Conservation (phyloP, 1,140 invertebrate species). For the Drosophila eugracilis region DNA sequence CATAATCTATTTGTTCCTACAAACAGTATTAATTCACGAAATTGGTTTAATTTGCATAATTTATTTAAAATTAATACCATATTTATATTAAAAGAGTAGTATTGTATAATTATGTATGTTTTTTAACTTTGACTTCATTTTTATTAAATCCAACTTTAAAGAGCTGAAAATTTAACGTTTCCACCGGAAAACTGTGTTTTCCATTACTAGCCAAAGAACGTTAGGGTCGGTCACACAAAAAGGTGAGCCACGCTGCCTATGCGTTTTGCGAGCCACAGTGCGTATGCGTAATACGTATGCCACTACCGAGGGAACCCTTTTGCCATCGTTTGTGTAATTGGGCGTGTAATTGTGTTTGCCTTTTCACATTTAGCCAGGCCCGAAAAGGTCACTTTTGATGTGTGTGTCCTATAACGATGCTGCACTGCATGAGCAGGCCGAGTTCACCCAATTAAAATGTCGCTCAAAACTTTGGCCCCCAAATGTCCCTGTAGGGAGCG, state of each 20-base stretch:
- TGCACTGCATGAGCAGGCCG: constrained; percentile 28
- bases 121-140: too few relatives aligned
- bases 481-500: constrained; percentile 7
- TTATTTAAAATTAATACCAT: too few relatives aligned
- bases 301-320: constrained; percentile 3
- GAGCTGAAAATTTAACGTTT: background rate
- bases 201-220: background rate
- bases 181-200: background rate
- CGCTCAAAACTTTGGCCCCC: constrained; percentile 41
- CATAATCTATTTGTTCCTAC: too few relatives aligned
- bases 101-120: too few relatives aligned
- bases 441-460: constrained; percentile 55
- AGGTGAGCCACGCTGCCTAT: constrained; percentile 35
- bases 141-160: background rate
- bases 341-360: constrained; percentile 62
- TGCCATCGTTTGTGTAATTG: constrained; percentile 57
- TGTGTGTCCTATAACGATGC: constrained; percentile 25
- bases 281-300: constrained; percentile 48
- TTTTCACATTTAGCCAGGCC: constrained; percentile 45
- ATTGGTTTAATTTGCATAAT: too few relatives aligned
- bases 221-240: constrained; percentile 5
- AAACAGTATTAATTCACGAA: too few relatives aligned
- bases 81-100: too few relatives aligned
- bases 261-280: constrained; percentile 29
- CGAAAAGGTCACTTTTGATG: constrained; percentile 59